phyloP scores from a whole-genome alignment of 1,140 invertebrate species.

The Drosophila pruinosa region DNA sequence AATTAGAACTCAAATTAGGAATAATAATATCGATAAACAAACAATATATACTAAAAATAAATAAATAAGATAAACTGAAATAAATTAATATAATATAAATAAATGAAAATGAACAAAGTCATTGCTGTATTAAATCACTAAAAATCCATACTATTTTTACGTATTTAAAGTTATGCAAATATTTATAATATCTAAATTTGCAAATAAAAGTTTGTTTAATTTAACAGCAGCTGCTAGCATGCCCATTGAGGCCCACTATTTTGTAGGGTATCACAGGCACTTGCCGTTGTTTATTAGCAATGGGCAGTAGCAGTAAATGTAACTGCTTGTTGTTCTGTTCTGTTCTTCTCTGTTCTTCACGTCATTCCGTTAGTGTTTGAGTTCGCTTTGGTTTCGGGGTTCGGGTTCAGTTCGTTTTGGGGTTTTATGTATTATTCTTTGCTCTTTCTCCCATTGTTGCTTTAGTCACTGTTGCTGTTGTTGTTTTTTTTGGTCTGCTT shows the following conservation, averaged over 20 bases:
- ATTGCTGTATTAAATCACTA: no score
- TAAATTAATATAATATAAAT: no score
- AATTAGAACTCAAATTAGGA: no score
- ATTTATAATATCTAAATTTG: no score
- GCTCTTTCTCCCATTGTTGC: not conserved
- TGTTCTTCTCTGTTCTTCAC: slow-evolving; percentile 3
- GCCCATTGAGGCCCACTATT: not conserved
- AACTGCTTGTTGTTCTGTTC: slow-evolving; percentile 23
- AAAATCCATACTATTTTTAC: no score
- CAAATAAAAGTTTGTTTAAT: no score
- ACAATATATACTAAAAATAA: no score
- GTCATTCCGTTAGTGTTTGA: slow-evolving; percentile 22
- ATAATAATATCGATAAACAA: no score
- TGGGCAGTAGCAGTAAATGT: slow-evolving; percentile 31
- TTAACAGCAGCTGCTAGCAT: no score
- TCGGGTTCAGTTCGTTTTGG: slow-evolving; percentile 19
- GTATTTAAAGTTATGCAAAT: no score
- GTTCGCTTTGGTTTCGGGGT: slow-evolving; percentile 8
- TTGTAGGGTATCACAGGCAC: slow-evolving; percentile 22
- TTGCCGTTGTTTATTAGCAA: slow-evolving; percentile 41
- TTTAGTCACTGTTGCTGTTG: not conserved
- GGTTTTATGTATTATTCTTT: not conserved
- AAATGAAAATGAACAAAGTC: no score
- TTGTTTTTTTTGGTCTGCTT: slow-evolving; percentile 30
- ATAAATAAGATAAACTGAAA: no score